These are phyloP conservation scores for Trissolcus brochymenae DNA, from an alignment of 2,888 invertebrate species.

Conservation along the genomic window DNA sequence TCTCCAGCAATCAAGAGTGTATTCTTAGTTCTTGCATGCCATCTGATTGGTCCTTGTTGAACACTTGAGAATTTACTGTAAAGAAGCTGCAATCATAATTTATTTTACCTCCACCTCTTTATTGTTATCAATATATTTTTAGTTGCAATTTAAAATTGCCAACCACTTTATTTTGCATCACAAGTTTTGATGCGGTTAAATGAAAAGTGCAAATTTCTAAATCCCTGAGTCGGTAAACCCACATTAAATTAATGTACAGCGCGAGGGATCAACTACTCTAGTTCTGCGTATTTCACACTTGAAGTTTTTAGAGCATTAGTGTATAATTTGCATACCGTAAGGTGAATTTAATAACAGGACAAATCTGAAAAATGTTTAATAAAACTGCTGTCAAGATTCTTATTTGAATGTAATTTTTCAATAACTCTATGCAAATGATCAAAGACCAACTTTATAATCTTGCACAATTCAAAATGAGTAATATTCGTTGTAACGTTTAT, in stretches of 20 bases:
- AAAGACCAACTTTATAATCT: conserved; percentile 6
- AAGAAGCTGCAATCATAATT: conserved; percentile 22
- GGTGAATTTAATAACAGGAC: conserved; percentile 25
- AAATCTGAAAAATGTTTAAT: conserved; percentile 30
- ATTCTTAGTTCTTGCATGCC: conserved; percentile 33
- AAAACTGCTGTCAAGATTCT: conserved; percentile 10
- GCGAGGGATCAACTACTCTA: conserved; percentile 3
- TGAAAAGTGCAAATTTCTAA: too few species aligned
- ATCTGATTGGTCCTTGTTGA: conserved; percentile 34
- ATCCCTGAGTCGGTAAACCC: too few species aligned
- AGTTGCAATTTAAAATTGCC: too few species aligned
- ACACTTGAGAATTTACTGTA: conserved; percentile 1
- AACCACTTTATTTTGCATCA: too few species aligned
- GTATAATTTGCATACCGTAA: conserved; percentile 31
- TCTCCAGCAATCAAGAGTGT: conserved; percentile 37
- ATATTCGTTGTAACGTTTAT: too few species aligned
- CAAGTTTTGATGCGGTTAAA: too few species aligned
- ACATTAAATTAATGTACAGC: too few species aligned
- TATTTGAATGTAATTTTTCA: neutral
- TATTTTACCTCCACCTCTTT: too few species aligned
- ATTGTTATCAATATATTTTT: too few species aligned
- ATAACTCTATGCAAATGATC: conserved; percentile 9
- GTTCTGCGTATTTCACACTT: neutral
- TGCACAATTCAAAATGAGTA: too few species aligned
- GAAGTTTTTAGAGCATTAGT: too few species aligned